Evolutionary conservation across 2,888 invertebrate genomes (phyloP), one percentile per base, ranked within the genome.

Genomic region (Nomada goodeniana): DNA sequence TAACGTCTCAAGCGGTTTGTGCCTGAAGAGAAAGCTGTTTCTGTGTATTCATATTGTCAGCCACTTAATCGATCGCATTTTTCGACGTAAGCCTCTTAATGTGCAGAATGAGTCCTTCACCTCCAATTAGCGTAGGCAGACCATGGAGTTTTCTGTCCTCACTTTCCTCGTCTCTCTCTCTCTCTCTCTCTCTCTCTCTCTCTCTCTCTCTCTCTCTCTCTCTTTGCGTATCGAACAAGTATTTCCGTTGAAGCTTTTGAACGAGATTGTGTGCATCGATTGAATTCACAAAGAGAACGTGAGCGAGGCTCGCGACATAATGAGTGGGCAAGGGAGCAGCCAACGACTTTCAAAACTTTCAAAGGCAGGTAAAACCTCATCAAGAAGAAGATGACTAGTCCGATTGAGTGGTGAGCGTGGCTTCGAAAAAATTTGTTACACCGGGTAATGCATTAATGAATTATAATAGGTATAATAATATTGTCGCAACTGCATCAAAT

Each of bases 251-350:
- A 83, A 91, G 89, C 36, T 89, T 89, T 89, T 89, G 86, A 88
- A 90, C 88, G 89, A 86, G 89, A 89, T 89, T 90, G 88, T 88
- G 89, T 83, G 86, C 89, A 88, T 89, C 89, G 89, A 91, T 89
- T 89, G 90, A 89, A 90, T 89, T 89, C 89, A 85, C 88, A 86
- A 86, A 86, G 83, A 61, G 29, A 65, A 70, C n/a, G 10, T 65
- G 53, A 69, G 67, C 65, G 65, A 63, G 60, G 9, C 67, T 60
- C 60, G 36, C 69, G 63, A 65, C 63, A 60, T 50, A 69, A 77
- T 60, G 65, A 72, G 60, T 29, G 50, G 36, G 63, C 36, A 57
- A 42, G 20, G 64, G 59, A 52, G 57, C 65, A 65, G 52, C 60
- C 72, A 44, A 72, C 64, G 59, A 65, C 53, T 72, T 26, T 20